These are phyloP conservation scores for Corythaixoides concolor DNA, from an alignment of 2,113 vertebrate genomes.

Conservation along the genomic window DNA sequence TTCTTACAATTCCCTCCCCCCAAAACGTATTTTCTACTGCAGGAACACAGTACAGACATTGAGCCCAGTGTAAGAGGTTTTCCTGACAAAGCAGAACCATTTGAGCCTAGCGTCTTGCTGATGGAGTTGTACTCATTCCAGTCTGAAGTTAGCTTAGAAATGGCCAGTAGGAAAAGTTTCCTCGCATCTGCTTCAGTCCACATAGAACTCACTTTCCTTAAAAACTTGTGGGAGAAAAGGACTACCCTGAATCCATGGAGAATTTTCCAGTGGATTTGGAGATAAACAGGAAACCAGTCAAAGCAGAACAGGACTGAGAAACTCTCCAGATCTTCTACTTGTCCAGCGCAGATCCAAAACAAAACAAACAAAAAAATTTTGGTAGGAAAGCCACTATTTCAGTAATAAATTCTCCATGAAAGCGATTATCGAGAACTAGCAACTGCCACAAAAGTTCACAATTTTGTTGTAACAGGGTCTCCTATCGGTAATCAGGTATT, in stretches of 20 bases:
- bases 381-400: not conserved
- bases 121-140: not conserved
- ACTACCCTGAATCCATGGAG: not conserved
- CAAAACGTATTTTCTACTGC: not conserved
- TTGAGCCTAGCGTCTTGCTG: not conserved
- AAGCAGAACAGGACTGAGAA: not conserved
- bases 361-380: not conserved
- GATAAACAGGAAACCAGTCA: not conserved
- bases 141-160: not conserved
- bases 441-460: not conserved
- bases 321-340: not conserved
- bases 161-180: accelerated
- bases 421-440: not conserved
- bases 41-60: not conserved
- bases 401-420: not conserved
- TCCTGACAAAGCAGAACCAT: not conserved
- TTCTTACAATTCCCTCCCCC: not conserved
- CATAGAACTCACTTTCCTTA: not conserved
- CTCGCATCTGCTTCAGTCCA: not conserved
- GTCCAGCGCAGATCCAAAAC: not conserved
- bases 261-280: not conserved
- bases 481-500: not conserved
- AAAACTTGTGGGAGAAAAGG: not conserved
- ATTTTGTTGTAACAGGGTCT: not conserved
- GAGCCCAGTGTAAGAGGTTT: not conserved